Conservation (phyloP, 2,113 vertebrate genomes). For the Cheilinus undulatus region DNA sequence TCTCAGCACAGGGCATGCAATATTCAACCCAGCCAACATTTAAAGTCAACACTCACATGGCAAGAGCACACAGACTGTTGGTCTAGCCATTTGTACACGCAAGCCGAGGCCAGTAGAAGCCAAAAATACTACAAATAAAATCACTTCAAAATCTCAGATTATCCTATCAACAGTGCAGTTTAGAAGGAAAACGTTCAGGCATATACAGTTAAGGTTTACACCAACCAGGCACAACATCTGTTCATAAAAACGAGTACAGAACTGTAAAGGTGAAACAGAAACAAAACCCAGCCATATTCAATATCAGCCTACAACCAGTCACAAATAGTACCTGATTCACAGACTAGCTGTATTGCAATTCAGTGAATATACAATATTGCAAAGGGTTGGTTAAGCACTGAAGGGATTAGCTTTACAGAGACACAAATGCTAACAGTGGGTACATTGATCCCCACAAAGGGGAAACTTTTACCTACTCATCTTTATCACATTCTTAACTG, state of each 20-base stretch:
- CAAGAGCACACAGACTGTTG: slow-evolving; percentile 43
- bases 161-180: slow-evolving; percentile 77
- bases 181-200: slow-evolving; percentile 65
- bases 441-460: slow-evolving; percentile 24
- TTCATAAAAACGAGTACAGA: slow-evolving; percentile 50
- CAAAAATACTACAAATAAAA: slow-evolving; percentile 41
- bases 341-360: slow-evolving; percentile 63
- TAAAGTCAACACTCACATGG: slow-evolving; percentile 36
- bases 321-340: slow-evolving; percentile 64
- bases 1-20: slow-evolving; percentile 65
- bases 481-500: slow-evolving; percentile 1
- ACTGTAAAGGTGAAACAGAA: slow-evolving; percentile 29
- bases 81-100: slow-evolving; percentile 47
- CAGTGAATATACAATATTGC: slow-evolving; percentile 64
- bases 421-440: slow-evolving; percentile 48
- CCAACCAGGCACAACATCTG: slow-evolving; percentile 71
- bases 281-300: slow-evolving; percentile 46
- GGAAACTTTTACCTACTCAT: slow-evolving; percentile 22
- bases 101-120: slow-evolving; percentile 43
- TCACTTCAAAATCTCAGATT: slow-evolving; percentile 40
- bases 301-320: slow-evolving; percentile 51
- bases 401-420: slow-evolving; percentile 52
- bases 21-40: slow-evolving; percentile 48
- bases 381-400: slow-evolving; percentile 51
- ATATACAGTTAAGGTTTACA: slow-evolving; percentile 65